Percentiles rank a stretch among this genome's conserved stretches.
phyloP scores from a whole-genome alignment of 1,140 invertebrate genomes.

The Cotesia vestalis region DNA sequence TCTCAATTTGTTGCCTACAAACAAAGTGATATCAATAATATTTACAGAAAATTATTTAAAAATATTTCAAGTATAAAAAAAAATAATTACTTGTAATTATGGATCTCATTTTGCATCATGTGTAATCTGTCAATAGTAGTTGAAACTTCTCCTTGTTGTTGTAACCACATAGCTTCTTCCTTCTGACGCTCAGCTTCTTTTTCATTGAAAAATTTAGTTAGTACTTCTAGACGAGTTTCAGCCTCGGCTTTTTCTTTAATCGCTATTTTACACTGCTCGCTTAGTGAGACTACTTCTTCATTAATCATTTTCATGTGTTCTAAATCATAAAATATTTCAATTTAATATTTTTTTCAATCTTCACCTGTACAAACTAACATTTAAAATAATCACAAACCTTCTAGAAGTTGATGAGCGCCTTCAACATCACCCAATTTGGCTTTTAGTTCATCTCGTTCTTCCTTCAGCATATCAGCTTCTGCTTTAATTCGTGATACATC shows the following conservation, averaged over 20 bases:
- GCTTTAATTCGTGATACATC: conserved; percentile 59
- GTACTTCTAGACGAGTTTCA: conserved; percentile 82
- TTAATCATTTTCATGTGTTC: conserved; percentile 62
- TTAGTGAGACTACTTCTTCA: conserved; percentile 67
- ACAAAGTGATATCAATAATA: conserved; percentile 44
- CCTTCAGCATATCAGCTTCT: conserved; percentile 52
- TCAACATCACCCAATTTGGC: conserved; percentile 60
- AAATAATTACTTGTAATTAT: conserved; percentile 75
- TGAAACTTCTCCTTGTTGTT: conserved; percentile 83
- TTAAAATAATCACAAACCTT: conserved; percentile 50
- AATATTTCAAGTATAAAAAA: conserved; percentile 8
- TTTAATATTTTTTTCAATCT: neutral
- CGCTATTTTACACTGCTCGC: conserved; percentile 74
- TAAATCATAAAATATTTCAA: conserved; percentile 41
- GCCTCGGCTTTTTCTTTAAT: conserved; percentile 83
- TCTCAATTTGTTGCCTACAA: conserved; percentile 74
- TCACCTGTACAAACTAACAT: conserved; percentile 8
- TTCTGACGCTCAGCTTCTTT: conserved; percentile 86
- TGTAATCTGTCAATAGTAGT: conserved; percentile 81
- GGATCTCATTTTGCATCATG: conserved; percentile 80
- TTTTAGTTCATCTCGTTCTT: conserved; percentile 61
- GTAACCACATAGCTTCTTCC: conserved; percentile 83
- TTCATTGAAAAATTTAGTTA: conserved; percentile 88
- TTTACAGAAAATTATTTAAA: conserved; percentile 29
- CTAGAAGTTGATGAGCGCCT: conserved; percentile 59